Base-by-base conservation (phyloP, 2,113 vertebrate species). In the Cyanistes caeruleus region DNA sequence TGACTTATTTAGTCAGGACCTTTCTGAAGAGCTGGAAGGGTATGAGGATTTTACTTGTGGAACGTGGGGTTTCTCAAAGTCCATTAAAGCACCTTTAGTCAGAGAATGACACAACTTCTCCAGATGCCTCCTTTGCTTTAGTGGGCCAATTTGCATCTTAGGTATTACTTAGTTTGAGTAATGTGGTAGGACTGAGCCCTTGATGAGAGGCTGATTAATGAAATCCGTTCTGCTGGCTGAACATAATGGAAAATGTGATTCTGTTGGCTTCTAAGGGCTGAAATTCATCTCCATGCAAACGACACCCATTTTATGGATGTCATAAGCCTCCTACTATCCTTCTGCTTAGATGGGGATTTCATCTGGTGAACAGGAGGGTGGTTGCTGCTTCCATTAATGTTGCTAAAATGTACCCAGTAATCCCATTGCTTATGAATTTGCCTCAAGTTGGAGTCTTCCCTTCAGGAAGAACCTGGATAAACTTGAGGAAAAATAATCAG, bases 211-310 rank as follows among this genome's bases (percentile, higher is more conserved):
- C 73, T 96, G 95, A 97, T 97, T 97, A 95, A 96, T 97, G 93
- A 97, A 96, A 93, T 94, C 92, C 92, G 90, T 96, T 97, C 95
- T 96, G 96, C 93, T 92, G 90, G 93, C 51, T 96, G 96, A 96
- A 53, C 96, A 90, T 97, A 95, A 97, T 94, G 96, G 96, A 96
- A 96, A 97, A 96, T 96, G 95, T 85, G 96, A 97, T 96, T 92
- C 96, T 89, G 64, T 95, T 95, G 95, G 88, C 88, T 95, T 96
- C 90, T 56, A 73, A 90, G 94, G 90, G 81, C 90, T 96, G 90
- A 95, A 96, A 97, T 97, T 90, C 95, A 96, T 96, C 96, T 95
- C 92, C 95, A 78, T 95, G 95, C 93, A 95, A 93, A 92, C 85
- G 92, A 96, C 92, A 88, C 77, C 60, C 60, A 12, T 93, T 96